Conservation (phyloP, 2,888 invertebrate species). For the Erynnis tages region DNA sequence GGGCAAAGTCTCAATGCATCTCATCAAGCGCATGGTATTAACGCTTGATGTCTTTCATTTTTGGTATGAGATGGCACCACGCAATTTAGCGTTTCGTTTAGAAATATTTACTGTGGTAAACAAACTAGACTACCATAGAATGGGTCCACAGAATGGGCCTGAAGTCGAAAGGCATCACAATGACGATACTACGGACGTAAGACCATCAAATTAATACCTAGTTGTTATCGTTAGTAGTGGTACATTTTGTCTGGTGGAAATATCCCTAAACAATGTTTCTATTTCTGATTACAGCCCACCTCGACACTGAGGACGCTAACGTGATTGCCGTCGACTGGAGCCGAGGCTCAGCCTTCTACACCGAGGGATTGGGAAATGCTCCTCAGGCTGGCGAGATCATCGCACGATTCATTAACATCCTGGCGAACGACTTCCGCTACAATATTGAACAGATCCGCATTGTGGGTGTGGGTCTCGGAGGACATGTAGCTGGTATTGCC, state of each 20-base stretch:
- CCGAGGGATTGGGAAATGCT: slow-evolving; percentile 57
- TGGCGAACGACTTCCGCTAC: slow-evolving; percentile 52
- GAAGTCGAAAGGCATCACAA: too few species aligned
- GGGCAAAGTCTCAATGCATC: too few species aligned
- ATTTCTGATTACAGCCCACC: slow-evolving; percentile 49
- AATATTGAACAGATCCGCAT: slow-evolving; percentile 50
- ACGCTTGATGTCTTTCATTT: too few species aligned
- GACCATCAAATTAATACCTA: background rate
- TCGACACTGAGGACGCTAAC: slow-evolving; percentile 57
- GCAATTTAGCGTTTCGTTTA: too few species aligned
- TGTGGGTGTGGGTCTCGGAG: slow-evolving; percentile 69
- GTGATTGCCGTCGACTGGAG: slow-evolving; percentile 72
- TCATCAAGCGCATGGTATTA: too few species aligned
- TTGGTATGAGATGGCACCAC: too few species aligned
- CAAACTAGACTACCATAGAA: too few species aligned
- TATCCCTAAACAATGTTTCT: background rate
- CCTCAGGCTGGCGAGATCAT: slow-evolving; percentile 56
- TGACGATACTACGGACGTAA: too few species aligned
- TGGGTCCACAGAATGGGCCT: too few species aligned
- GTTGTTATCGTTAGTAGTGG: background rate
- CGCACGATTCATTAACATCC: slow-evolving; percentile 63
- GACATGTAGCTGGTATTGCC: slow-evolving; percentile 70
- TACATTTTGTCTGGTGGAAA: too few species aligned
- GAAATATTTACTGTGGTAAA: too few species aligned
- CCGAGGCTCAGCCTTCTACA: slow-evolving; percentile 47